Evolutionary conservation across 2,888 invertebrate species (phyloP).

Genomic region (Teleiodes luculella): DNA sequence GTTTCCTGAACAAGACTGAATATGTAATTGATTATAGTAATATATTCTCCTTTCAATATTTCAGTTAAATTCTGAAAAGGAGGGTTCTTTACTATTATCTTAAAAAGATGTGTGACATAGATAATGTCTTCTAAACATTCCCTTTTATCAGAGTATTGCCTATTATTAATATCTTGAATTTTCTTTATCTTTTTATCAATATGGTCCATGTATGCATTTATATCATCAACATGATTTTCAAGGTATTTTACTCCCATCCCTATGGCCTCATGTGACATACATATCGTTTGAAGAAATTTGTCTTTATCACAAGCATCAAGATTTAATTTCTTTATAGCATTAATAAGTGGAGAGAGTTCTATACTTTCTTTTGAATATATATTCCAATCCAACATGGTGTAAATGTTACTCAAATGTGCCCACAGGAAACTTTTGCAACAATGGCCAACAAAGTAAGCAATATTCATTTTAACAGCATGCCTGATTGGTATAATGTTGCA

Average conservation of each 20-base stretch:
- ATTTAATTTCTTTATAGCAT: slow-evolving; percentile 29
- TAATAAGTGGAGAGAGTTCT: slow-evolving; percentile 32
- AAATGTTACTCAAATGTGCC: slow-evolving; percentile 42
- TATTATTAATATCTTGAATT: slow-evolving; percentile 40
- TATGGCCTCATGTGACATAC: slow-evolving; percentile 36
- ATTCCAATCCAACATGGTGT: slow-evolving; percentile 35
- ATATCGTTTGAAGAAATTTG: slow-evolving; percentile 35
- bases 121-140: slow-evolving; percentile 47
- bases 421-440: slow-evolving; percentile 41
- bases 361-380: slow-evolving; percentile 18
- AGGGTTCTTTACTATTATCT: slow-evolving; percentile 30
- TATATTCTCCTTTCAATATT: slow-evolving; percentile 34
- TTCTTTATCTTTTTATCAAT: slow-evolving; percentile 40
- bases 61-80: slow-evolving; percentile 25
- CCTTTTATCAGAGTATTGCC: slow-evolving; percentile 53
- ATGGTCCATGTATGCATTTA: slow-evolving; percentile 21
- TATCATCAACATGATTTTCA: slow-evolving; percentile 35
- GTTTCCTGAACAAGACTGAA: slow-evolving; percentile 37
- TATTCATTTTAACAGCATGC: slow-evolving; percentile 49
- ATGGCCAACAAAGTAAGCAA: slow-evolving; percentile 22
- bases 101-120: slow-evolving; percentile 41
- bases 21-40: slow-evolving; percentile 43
- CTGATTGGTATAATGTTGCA: slow-evolving; percentile 60
- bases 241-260: slow-evolving; percentile 48
- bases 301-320: slow-evolving; percentile 31